Evolutionary conservation across 2,797 vertebrate genomes (phyloP).

Genomic region (Gadopsis marmoratus): DNA sequence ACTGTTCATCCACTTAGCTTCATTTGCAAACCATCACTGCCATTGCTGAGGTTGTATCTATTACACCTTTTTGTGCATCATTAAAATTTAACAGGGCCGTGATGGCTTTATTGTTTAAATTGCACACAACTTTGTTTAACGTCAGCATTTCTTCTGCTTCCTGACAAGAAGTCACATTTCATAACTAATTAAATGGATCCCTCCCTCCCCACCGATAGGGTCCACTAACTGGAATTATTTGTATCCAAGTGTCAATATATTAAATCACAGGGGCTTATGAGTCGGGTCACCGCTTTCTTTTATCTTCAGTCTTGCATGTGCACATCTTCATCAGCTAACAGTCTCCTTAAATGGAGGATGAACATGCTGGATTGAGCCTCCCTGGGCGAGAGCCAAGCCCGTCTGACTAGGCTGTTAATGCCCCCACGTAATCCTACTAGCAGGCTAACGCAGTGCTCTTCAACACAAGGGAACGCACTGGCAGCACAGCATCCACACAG

Average conservation of each 20-base stretch:
- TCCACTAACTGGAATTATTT: slow-evolving; percentile 99
- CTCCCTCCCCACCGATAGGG: slow-evolving; percentile 90
- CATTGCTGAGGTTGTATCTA: slow-evolving; percentile 91
- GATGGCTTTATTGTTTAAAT: slow-evolving; percentile 97
- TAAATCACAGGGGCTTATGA: slow-evolving; percentile 99
- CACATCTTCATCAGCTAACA: slow-evolving; percentile 89
- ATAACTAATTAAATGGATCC: slow-evolving; percentile 99
- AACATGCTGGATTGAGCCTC: slow-evolving; percentile 78
- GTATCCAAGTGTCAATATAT: slow-evolving; percentile 99
- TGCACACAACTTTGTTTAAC: slow-evolving; percentile 95
- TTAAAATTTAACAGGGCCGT: slow-evolving; percentile 95
- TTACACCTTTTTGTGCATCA: slow-evolving; percentile 96
- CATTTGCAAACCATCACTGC: slow-evolving; percentile 90
- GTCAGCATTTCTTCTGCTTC: slow-evolving; percentile 97
- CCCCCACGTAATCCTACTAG: slow-evolving; percentile 78
- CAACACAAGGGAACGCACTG: slow-evolving; percentile 67
- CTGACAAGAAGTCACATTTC: slow-evolving; percentile 98
- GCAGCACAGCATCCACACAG: slow-evolving; percentile 46
- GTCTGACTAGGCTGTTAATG: slow-evolving; percentile 84
- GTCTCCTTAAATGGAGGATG: slow-evolving; percentile 86
- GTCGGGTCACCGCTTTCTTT: slow-evolving; percentile 96
- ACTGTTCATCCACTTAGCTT: slow-evolving; percentile 91
- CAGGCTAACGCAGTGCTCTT: slow-evolving; percentile 67
- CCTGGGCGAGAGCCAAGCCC: slow-evolving; percentile 82
- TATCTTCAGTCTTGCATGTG: slow-evolving; percentile 93